Conservation (phyloP, 2,797 vertebrate genomes). For the Phaenicophaeus curvirostris region DNA sequence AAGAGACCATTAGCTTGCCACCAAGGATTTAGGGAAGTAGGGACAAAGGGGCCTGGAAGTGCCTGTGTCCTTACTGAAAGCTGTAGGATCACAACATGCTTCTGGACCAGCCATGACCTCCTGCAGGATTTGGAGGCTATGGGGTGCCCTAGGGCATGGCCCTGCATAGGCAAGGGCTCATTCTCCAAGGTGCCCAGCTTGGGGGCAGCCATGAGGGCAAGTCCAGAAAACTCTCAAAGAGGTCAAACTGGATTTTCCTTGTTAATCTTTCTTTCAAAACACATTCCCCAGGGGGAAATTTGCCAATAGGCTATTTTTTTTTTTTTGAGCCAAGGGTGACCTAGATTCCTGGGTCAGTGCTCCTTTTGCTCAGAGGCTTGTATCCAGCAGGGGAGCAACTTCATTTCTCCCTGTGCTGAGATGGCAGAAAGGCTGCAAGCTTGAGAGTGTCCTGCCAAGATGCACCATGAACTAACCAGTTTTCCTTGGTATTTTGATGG, state of each 20-base stretch:
- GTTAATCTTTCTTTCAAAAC: neutral
- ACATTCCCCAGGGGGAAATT: neutral
- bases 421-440: neutral
- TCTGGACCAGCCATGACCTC: neutral
- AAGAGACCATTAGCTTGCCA: neutral
- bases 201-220: neutral
- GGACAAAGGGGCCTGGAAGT: neutral
- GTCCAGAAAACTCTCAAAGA: neutral
- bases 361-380: accelerated
- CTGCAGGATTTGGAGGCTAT: neutral
- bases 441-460: neutral
- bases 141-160: neutral
- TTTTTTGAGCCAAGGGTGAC: neutral
- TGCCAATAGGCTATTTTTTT: neutral
- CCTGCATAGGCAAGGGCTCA: accelerated
- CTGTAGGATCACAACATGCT: neutral
- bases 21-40: neutral
- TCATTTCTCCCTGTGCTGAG: neutral
- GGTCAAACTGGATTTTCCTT: neutral
- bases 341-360: neutral
- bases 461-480: neutral
- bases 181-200: neutral
- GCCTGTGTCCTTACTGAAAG: neutral
- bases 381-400: neutral
- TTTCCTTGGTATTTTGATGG: neutral